Evolutionary conservation across 2,797 vertebrate genomes (phyloP), one percentile per base, ranked within the genome.

Genomic region (Allobates femoralis): DNA sequence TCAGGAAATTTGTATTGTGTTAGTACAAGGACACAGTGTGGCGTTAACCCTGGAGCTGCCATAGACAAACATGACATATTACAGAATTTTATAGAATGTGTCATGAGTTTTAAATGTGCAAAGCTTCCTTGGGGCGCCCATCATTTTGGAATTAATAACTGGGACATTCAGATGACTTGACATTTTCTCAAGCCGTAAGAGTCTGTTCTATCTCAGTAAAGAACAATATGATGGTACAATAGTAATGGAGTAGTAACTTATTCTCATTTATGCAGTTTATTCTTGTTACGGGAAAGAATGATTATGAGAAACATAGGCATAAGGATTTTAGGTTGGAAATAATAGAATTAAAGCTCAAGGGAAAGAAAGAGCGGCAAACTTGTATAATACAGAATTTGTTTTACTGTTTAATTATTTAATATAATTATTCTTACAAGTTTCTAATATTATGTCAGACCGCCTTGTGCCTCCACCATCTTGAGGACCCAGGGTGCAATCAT

Each of bases 1-100:
- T 66, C 46, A 80, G 82, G 81, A 83, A 75, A 84, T 80, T 80
- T 83, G 58, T 84, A 75, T 84, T 79, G 64, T 87, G 74, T 87
- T 87, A 75, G 56, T 46, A 64, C 76, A 80, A 87, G 86, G 82
- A 75, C 86, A 84, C 56, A 21, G 66, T 60, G 71, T 74, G 66
- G 32, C 30, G 37, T 87, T 84, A 87, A 87, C 86, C 82, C 67
- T 30, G 12, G 19, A 37, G 32, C 14, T 80, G 67, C 76, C 50
- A 32, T 60, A 80, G 16, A 46, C 67, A 84, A 84, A 62, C 53
- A 71, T 60, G 64, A 56, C 28, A 55, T 56, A 32, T 73, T 73
- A 56, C 12, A 50, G 71, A 76, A 76, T 56, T 26, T 41, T 74
- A 58, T 23, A 60, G 26, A 64, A 84, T 41, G 26, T 84, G 71